A percentile compares a stretch with the other conserved stretches of the same genome.
These are phyloP conservation scores for Nematostella vectensis DNA, from an alignment of 92 coral and sea anemone genomes.

Conservation along the genomic window DNA sequence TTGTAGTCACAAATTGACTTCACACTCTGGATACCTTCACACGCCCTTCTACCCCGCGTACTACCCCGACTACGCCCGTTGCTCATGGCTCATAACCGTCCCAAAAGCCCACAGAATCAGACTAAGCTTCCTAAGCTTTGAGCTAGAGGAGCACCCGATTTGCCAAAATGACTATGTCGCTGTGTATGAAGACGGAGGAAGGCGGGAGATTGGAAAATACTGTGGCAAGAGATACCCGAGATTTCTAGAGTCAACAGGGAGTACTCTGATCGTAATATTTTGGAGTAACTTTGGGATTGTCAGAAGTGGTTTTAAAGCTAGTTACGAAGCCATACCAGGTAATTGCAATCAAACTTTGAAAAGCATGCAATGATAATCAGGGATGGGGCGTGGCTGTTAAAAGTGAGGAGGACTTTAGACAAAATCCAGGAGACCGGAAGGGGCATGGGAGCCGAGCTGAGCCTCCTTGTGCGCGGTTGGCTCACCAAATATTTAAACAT, in stretches of 20 bases:
- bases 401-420: not conserved
- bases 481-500: too few relatives aligned
- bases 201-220: constrained; percentile 37
- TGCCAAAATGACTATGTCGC: constrained; percentile 47
- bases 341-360: too few relatives aligned
- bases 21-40: constrained; percentile 20
- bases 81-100: constrained; percentile 51
- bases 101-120: constrained; percentile 22
- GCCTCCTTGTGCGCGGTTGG: too few relatives aligned
- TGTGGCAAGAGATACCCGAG: constrained; percentile 62
- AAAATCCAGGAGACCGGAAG: too few relatives aligned
- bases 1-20: constrained; percentile 21
- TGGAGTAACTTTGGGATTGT: constrained; percentile 26
- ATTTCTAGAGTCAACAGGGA: constrained; percentile 58
- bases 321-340: constrained; percentile 41
- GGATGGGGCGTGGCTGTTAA: not conserved
- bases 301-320: constrained; percentile 49
- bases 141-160: constrained; percentile 50
- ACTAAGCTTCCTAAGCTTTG: constrained; percentile 45
- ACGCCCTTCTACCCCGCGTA: constrained; percentile 49
- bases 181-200: constrained; percentile 22
- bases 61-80: constrained; percentile 26
- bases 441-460: too few relatives aligned
- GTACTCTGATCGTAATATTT: constrained; percentile 31
- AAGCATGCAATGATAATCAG: too few relatives aligned